A percentile compares a stretch with the other conserved stretches of the same genome.
Conservation (phyloP, 2,888 invertebrate genomes). For the Drosophila pseudotakahashii region DNA sequence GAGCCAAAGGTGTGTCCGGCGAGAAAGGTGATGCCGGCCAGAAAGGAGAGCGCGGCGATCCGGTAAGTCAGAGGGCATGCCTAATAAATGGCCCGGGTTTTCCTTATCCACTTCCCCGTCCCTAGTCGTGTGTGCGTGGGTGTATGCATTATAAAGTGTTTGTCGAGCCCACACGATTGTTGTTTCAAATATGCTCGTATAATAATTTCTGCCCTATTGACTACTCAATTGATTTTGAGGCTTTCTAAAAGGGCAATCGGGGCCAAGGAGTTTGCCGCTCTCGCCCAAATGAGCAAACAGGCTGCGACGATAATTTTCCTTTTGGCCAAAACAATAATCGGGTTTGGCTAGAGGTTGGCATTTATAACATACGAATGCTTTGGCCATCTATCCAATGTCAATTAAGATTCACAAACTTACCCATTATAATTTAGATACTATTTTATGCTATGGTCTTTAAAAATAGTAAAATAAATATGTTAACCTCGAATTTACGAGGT, state of each 20-base stretch:
- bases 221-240: slow-evolving; percentile 79
- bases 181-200: slow-evolving; percentile 49
- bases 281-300: slow-evolving; percentile 36
- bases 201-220: slow-evolving; percentile 81
- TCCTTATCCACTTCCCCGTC: background rate
- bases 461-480: too few relatives aligned
- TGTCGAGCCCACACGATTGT: slow-evolving; percentile 42
- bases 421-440: too few relatives aligned
- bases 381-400: background rate
- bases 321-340: slow-evolving; percentile 11
- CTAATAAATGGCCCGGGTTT: slow-evolving; percentile 37
- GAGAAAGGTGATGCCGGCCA: slow-evolving; percentile 88
- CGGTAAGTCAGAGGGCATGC: slow-evolving; percentile 85
- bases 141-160: slow-evolving; percentile 56
- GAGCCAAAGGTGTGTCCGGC: slow-evolving; percentile 91
- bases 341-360: background rate
- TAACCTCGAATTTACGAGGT: too few relatives aligned
- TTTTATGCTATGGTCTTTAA: too few relatives aligned
- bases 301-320: slow-evolving; percentile 17
- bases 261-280: slow-evolving; percentile 11
- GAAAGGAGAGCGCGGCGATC: slow-evolving; percentile 89
- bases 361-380: background rate
- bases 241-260: slow-evolving; percentile 26
- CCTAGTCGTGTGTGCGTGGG: slow-evolving; percentile 12
- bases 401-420: too few relatives aligned